phyloP scores from a whole-genome alignment of 2,797 vertebrate species.

The Choloepus didactylus region DNA sequence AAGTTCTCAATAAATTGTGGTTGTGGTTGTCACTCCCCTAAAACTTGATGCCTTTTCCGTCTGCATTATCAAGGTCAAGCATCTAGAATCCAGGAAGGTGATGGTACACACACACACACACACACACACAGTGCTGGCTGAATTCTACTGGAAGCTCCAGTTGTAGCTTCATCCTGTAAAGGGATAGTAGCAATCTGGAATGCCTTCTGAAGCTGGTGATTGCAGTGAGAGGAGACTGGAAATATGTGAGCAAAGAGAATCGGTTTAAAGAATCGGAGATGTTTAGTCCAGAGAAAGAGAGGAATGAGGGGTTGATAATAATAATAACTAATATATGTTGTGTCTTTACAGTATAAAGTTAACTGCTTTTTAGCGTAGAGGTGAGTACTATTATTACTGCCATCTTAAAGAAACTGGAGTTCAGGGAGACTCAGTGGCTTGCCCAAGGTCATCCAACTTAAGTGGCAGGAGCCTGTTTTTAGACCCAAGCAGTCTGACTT shows the following conservation, averaged over 20 bases:
- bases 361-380: neutral
- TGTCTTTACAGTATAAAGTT: neutral
- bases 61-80: neutral
- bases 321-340: neutral
- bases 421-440: neutral
- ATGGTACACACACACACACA: neutral
- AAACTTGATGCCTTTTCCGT: neutral
- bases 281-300: neutral
- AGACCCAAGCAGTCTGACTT: neutral
- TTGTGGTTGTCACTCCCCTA: neutral
- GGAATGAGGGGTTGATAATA: neutral
- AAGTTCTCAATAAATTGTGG: neutral
- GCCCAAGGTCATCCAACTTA: neutral
- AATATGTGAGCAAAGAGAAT: neutral
- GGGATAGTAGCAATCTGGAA: neutral
- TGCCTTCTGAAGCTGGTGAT: neutral
- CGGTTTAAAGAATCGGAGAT: neutral
- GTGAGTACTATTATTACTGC: neutral
- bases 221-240: neutral
- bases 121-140: neutral
- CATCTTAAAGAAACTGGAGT: neutral
- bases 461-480: neutral
- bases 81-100: neutral
- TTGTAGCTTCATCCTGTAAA: neutral
- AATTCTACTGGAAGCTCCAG: neutral